Evolutionary conservation across 1,140 invertebrate species (phyloP).

Genomic region (Heliconius hermathena): DNA sequence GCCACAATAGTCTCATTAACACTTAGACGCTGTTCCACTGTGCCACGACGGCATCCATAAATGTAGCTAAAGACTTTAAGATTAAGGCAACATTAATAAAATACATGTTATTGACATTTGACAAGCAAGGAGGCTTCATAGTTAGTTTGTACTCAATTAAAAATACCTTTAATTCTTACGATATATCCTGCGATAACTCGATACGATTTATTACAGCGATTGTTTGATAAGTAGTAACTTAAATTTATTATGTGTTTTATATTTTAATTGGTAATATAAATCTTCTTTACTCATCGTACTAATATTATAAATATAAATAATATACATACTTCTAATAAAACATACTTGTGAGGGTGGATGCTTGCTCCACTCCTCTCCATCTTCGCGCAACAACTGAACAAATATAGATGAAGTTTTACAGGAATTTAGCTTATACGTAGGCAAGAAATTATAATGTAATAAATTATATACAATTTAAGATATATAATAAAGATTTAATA

Average conservation of each 20-base stretch:
- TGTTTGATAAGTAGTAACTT: not conserved
- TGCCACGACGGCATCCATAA: not conserved
- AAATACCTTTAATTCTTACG: constrained; percentile 26
- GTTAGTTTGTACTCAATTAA: constrained; percentile 24
- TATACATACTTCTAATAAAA: too few relatives aligned
- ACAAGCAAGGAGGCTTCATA: constrained; percentile 32
- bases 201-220: constrained; percentile 9
- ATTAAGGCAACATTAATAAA: constrained; percentile 40
- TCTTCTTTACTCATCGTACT: not conserved
- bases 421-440: too few relatives aligned
- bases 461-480: too few relatives aligned
- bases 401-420: too few relatives aligned
- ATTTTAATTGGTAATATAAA: not conserved
- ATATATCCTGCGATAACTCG: constrained; percentile 14
- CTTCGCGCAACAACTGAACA: too few relatives aligned
- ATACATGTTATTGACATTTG: constrained; percentile 40
- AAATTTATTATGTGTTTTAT: not conserved
- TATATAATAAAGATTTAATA: too few relatives aligned
- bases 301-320: not conserved
- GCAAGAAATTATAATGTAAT: too few relatives aligned
- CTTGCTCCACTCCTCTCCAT: too few relatives aligned
- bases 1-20: too few relatives aligned
- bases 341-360: too few relatives aligned
- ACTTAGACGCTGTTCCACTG: not conserved
- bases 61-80: not conserved